A percentile compares a stretch with the other conserved stretches of the same genome.
Conservation (phyloP, 2,113 vertebrate species). For the Sinosuthora webbiana region DNA sequence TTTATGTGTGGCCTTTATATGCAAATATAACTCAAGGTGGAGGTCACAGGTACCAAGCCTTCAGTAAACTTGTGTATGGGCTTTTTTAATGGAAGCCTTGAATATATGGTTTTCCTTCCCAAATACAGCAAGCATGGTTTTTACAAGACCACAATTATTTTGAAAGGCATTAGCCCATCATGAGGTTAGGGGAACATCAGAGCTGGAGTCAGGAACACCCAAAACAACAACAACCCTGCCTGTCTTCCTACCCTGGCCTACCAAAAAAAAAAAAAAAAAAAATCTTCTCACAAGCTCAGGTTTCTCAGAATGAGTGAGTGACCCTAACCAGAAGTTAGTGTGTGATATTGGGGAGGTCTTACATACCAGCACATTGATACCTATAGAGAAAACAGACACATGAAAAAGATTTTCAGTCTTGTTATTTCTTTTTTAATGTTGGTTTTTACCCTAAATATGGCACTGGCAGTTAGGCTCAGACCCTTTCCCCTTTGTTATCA, state of each 20-base stretch:
- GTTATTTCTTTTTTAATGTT: background rate
- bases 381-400: background rate
- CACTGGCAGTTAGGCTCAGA: background rate
- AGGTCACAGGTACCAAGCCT: background rate
- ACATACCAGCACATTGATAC: background rate
- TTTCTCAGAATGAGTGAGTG: background rate
- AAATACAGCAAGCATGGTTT: background rate
- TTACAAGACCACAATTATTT: background rate
- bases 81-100: background rate
- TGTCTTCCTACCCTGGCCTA: background rate
- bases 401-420: background rate
- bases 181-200: background rate
- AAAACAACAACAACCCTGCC: background rate
- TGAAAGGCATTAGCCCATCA: background rate
- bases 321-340: background rate
- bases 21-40: background rate
- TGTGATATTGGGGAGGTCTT: background rate
- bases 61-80: background rate
- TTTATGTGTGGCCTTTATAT: background rate
- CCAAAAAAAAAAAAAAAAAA: background rate
- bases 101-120: background rate
- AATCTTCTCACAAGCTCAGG: background rate
- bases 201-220: background rate
- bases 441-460: background rate
- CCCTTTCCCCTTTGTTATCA: background rate